Base-by-base conservation (phyloP, 2,797 vertebrate genomes). In the Yasuhikotakia modesta region DNA sequence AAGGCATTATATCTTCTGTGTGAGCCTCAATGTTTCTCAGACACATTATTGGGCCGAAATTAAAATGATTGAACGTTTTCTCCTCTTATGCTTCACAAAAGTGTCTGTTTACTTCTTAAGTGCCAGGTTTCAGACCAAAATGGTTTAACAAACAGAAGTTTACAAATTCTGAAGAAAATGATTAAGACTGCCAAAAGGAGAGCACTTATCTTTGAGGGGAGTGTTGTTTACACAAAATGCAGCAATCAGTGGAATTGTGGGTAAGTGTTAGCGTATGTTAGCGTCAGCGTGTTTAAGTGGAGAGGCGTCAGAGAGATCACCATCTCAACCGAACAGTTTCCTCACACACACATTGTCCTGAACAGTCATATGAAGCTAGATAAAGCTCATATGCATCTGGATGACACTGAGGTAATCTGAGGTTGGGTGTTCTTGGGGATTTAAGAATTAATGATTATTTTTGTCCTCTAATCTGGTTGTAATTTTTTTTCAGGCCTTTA, bases 281-380 rank as follows among this genome's bases (percentile, higher is more conserved):
- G 39, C 67, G 52, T 65, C 14, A 1, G 17, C 63, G 39, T 84
- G 78, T 81, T 82, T 79, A 75, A 8, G 68, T 69, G 52, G 55
- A 55, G 64, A 81, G 79, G 77, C 61, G 43, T 64, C 50, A 11
- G 39, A 55, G 48, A 85, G 91, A 93, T 91, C 76, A 55, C 70
- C 68, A 93, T 93, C 91, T 82, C 83, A 80, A 71, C 63, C 78
- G 73, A 73, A 87, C 75, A 80, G 85, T 87, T 87, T 87, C 84
- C 80, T 67, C 67, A 79, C 70, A 87, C 81, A 61, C 75, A 73
- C 81, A 80, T 35, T 73, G 57, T 68, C 70, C 66, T 64, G 53
- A 58, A 17, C 19, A 35, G 52, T 50, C 61, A 43, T 74, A 68
- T 19, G 68, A 17, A 73, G 45, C 61, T 14, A 75, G 46, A 76